phyloP scores from a whole-genome alignment of 2,797 vertebrate genomes.

The Coreius guichenoti region DNA sequence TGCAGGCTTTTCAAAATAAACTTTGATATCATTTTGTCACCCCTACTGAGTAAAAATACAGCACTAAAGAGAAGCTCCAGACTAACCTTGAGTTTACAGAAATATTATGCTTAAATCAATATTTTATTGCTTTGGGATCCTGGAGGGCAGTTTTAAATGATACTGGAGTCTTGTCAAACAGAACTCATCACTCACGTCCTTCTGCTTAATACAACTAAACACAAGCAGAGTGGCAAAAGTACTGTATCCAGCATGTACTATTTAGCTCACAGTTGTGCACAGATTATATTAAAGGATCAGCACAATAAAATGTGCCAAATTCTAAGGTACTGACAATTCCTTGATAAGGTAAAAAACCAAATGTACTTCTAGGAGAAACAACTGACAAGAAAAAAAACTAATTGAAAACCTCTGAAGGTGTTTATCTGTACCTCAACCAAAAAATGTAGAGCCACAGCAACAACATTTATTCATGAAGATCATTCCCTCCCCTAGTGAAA shows the following conservation, averaged over 20 bases:
- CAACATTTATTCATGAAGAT: constrained; percentile 44
- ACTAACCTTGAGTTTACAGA: background rate
- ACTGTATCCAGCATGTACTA: background rate
- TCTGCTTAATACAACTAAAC: constrained; percentile 1
- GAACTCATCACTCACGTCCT: constrained; percentile 3
- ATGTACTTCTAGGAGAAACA: background rate
- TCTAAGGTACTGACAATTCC: background rate
- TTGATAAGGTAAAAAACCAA: background rate
- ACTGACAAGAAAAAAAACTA: background rate
- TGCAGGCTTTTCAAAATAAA: constrained; percentile 19
- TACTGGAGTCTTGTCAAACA: constrained; percentile 19
- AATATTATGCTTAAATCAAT: constrained; percentile 39
- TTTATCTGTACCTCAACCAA: background rate
- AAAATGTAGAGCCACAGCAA: constrained; percentile 17
- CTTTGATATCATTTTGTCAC: background rate
- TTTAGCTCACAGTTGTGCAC: background rate
- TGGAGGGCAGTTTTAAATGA: constrained; percentile 4
- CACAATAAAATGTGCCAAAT: background rate
- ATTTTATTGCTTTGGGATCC: constrained; percentile 26
- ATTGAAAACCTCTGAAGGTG: background rate
- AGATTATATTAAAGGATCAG: background rate
- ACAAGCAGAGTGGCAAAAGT: background rate
- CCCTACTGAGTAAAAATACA: constrained; percentile 17
- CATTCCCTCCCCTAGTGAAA: too few species aligned
- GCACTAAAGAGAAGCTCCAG: background rate